These are phyloP conservation scores for Epistrophe eligans DNA, from an alignment of 2,888 invertebrate species.

Conservation along the genomic window DNA sequence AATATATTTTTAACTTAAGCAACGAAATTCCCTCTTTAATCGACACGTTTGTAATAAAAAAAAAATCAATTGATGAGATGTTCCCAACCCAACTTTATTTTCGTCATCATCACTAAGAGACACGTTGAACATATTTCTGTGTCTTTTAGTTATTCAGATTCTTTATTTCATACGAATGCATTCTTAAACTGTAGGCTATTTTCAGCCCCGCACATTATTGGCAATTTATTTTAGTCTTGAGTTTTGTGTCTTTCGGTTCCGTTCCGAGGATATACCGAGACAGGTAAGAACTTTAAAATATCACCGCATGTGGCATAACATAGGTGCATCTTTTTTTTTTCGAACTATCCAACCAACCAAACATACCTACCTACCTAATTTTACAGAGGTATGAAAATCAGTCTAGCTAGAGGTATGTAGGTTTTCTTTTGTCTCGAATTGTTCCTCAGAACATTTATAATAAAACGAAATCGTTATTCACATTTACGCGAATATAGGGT, in stretches of 20 bases:
- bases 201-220: slow-evolving; percentile 43
- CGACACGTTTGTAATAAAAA: slow-evolving; percentile 34
- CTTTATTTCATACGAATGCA: slow-evolving; percentile 43
- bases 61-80: slow-evolving; percentile 62
- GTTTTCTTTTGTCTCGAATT: slow-evolving; percentile 8
- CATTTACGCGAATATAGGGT: neutral
- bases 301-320: slow-evolving; percentile 26
- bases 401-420: slow-evolving; percentile 6
- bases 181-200: slow-evolving; percentile 55
- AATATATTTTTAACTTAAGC: slow-evolving; percentile 6
- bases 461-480: neutral
- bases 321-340: slow-evolving; percentile 10
- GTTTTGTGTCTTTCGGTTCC: slow-evolving; percentile 29
- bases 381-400: neutral
- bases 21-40: slow-evolving; percentile 28
- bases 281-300: slow-evolving; percentile 26
- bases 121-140: slow-evolving; percentile 38
- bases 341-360: neutral
- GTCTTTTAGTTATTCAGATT: slow-evolving; percentile 22
- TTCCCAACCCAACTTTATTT: slow-evolving; percentile 15
- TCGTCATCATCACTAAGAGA: slow-evolving; percentile 39
- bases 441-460: neutral
- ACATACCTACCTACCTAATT: neutral
- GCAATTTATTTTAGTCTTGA: slow-evolving; percentile 38
- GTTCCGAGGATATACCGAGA: neutral